Conservation (phyloP, 1,140 invertebrate genomes). For the Listronotus oregonensis region DNA sequence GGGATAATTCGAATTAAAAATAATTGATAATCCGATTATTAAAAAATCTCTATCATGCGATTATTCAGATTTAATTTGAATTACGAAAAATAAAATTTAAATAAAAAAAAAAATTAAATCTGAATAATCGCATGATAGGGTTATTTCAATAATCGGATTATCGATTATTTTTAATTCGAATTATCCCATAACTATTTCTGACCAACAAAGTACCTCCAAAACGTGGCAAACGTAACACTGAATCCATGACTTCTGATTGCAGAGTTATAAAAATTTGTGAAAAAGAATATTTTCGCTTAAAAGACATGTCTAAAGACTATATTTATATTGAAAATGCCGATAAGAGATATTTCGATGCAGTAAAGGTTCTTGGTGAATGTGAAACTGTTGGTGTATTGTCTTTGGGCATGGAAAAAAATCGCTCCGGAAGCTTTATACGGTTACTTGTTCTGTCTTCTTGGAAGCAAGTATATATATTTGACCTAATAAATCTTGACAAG, state of each 20-base stretch:
- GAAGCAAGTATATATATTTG: conserved; percentile 38
- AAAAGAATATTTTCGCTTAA: conserved; percentile 37
- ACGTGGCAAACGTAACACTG: conserved; percentile 11
- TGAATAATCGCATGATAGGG: too few species aligned
- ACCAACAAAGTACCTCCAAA: background rate
- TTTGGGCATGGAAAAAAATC: conserved; percentile 30
- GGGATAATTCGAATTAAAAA: too few species aligned
- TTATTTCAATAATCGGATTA: too few species aligned
- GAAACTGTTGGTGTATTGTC: conserved; percentile 35
- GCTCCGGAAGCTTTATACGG: conserved; percentile 16
- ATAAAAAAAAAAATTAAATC: too few species aligned
- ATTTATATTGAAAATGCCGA: conserved; percentile 37
- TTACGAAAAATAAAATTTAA: too few species aligned
- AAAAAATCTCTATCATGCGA: too few species aligned
- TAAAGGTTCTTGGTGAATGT: conserved; percentile 22
- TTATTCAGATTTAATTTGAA: too few species aligned
- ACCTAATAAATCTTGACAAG: conserved; percentile 24
- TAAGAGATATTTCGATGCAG: conserved; percentile 35
- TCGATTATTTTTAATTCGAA: too few species aligned
- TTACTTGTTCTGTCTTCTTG: conserved; percentile 31
- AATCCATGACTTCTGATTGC: background rate
- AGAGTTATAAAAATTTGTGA: conserved; percentile 30
- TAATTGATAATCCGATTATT: too few species aligned
- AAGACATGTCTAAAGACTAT: conserved; percentile 27
- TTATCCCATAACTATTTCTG: too few species aligned